Percentiles rank a stretch among this genome's conserved stretches.
Conservation (phyloP, 2,888 invertebrate genomes). For the Spilarctia lutea region DNA sequence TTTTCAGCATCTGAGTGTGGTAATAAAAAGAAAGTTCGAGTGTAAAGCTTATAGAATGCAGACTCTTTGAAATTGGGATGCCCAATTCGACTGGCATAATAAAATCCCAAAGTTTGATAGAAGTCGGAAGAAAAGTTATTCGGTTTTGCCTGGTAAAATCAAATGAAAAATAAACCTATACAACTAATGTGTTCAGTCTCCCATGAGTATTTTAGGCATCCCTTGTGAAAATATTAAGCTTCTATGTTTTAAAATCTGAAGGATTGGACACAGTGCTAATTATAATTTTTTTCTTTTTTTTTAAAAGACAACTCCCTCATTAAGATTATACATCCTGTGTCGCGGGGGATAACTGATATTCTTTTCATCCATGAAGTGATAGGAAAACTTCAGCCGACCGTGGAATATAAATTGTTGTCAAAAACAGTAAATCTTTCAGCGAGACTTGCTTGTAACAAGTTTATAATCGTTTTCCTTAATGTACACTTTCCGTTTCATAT, state of each 20-base stretch:
- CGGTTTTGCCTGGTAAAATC: not conserved
- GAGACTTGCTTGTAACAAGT: slow-evolving; percentile 27
- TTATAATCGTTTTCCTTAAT: slow-evolving; percentile 30
- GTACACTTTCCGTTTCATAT: slow-evolving; percentile 34
- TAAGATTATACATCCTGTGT: too few relatives aligned
- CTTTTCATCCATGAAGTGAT: not conserved
- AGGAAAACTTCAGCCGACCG: not conserved
- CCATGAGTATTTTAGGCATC: not conserved
- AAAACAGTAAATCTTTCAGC: slow-evolving; percentile 13
- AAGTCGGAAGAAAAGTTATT: not conserved
- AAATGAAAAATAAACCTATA: not conserved
- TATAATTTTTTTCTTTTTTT: too few relatives aligned
- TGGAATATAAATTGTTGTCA: slow-evolving; percentile 4
- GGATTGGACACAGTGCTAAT: too few relatives aligned
- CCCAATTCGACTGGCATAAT: not conserved
- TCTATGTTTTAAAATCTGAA: not conserved
- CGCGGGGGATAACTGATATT: not conserved
- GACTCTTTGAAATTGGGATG: not conserved
- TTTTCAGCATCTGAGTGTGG: not conserved
- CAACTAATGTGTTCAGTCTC: not conserved
- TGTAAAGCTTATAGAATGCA: not conserved
- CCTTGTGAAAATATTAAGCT: not conserved
- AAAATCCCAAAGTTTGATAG: too few relatives aligned
- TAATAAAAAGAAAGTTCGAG: not conserved
- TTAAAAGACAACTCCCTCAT: too few relatives aligned